Base-by-base conservation (phyloP, 1,140 invertebrate genomes). In the Tetragnatha versicolor region DNA sequence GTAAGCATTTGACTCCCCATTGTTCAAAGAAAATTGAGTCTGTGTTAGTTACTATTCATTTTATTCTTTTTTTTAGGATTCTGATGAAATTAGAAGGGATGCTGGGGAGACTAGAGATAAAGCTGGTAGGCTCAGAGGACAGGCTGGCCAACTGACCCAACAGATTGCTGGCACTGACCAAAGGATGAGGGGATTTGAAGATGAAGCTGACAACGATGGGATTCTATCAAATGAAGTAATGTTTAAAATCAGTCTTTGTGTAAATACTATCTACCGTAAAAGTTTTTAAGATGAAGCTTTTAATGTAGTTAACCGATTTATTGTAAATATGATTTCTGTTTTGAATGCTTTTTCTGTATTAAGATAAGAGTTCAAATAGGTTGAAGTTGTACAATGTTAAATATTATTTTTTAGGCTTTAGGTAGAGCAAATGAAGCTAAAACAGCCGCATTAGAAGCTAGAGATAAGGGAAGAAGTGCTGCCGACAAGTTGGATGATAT, bases 341-440 rank as follows among this genome's bases (percentile, higher is more conserved):
- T n/a, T n/a, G n/a, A n/a, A n/a, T n/a, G n/a, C n/a, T n/a, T n/a
- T n/a, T n/a, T n/a, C n/a, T n/a, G n/a, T n/a, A n/a, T n/a, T n/a
- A n/a, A n/a, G n/a, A n/a, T n/a, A n/a, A n/a, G n/a, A n/a, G n/a
- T n/a, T n/a, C n/a, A n/a, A n/a, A n/a, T n/a, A n/a, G n/a, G n/a
- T n/a, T 20, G 17, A 47, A 6, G 9, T 47, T 3, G 5, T 47
- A n/a, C 5, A 0, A 0, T 2, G 45, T 2, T 47, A n/a, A 6
- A 45, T 80, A 20, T 7, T 69, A 20, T 61, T 22, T 31, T 82
- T 79, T 82, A 91, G 88, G 90, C 90, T 3, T 88, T 91, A 82
- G 87, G 89, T 79, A 89, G 94, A 89, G 94, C 96, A n/a, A 93
- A 93, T 29, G 90, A 94, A 88, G 94, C 94, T 3, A 94, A 94